Conservation (phyloP, 2,113 vertebrate species). For the Pao palembangensis region DNA sequence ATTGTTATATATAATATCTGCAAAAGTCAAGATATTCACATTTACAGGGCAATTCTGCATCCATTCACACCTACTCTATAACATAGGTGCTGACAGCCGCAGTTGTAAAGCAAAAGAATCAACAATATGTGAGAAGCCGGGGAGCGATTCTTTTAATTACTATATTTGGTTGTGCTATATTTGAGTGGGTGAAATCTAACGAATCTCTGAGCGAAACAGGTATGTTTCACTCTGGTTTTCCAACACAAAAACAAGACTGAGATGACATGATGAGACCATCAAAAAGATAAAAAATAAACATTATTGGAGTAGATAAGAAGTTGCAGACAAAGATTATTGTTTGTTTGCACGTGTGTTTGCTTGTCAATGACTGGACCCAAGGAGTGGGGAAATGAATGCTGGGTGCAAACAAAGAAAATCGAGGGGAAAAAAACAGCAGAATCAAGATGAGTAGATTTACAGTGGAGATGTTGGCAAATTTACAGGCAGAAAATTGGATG, state of each 20-base stretch:
- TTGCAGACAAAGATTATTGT: not conserved
- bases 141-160: not conserved
- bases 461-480: conserved; percentile 24
- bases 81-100: not conserved
- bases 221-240: conserved; percentile 10
- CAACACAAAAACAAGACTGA: conserved; percentile 1
- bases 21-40: not conserved
- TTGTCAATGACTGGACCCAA: not conserved
- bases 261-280: conserved; percentile 2
- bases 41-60: not conserved
- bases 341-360: not conserved
- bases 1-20: conserved; percentile 8
- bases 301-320: conserved; percentile 5
- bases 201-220: conserved; percentile 14
- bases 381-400: not conserved
- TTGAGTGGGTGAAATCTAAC: conserved; percentile 23
- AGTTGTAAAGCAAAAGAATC: too few species aligned
- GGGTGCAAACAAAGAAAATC: conserved; percentile 10
- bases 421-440: conserved; percentile 3
- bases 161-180: not conserved
- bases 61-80: not conserved
- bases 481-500: conserved; percentile 20
- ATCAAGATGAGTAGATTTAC: conserved; percentile 25
- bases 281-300: not conserved
- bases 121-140: not conserved